Percentiles rank a stretch among this genome's conserved stretches.
Conservation (phyloP, 2,797 vertebrate genomes). For the Galago senegalensis region DNA sequence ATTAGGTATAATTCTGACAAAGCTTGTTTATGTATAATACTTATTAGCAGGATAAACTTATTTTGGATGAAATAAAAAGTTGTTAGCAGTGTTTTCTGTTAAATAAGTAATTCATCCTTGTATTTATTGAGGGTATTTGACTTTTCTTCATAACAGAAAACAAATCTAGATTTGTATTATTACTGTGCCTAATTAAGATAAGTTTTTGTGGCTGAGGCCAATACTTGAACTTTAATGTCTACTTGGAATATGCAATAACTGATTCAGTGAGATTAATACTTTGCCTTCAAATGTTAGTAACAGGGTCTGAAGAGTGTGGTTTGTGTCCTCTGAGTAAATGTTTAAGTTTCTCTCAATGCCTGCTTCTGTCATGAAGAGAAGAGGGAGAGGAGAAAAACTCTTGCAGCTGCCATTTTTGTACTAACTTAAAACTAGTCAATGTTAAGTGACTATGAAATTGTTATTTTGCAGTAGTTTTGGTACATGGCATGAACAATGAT, state of each 20-base stretch:
- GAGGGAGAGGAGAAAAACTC: constrained; percentile 51
- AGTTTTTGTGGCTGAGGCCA: constrained; percentile 41
- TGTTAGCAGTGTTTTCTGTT: constrained; percentile 59
- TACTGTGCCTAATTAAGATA: constrained; percentile 13
- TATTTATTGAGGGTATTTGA: constrained; percentile 23
- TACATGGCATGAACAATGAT: background rate
- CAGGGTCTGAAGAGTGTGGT: background rate
- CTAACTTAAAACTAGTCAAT: background rate
- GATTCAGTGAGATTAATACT: constrained; percentile 58
- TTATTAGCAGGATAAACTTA: constrained; percentile 34
- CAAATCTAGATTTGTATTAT: background rate
- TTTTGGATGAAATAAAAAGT: constrained; percentile 35
- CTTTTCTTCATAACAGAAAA: constrained; percentile 23
- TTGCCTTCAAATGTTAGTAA: constrained; percentile 56
- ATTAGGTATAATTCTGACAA: constrained; percentile 47
- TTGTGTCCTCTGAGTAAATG: constrained; percentile 50
- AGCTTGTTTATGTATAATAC: constrained; percentile 39
- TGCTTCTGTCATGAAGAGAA: background rate
- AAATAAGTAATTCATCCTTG: constrained; percentile 14
- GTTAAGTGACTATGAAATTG: constrained; percentile 7
- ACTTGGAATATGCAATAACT: constrained; percentile 48
- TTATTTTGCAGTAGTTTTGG: constrained; percentile 38
- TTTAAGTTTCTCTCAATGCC: constrained; percentile 40
- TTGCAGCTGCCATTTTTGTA: background rate
- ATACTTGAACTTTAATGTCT: constrained; percentile 51